A percentile compares a stretch with the other conserved stretches of the same genome.
Evolutionary conservation across 2,888 invertebrate species (phyloP).

Genomic region (Chalcis sispes): DNA sequence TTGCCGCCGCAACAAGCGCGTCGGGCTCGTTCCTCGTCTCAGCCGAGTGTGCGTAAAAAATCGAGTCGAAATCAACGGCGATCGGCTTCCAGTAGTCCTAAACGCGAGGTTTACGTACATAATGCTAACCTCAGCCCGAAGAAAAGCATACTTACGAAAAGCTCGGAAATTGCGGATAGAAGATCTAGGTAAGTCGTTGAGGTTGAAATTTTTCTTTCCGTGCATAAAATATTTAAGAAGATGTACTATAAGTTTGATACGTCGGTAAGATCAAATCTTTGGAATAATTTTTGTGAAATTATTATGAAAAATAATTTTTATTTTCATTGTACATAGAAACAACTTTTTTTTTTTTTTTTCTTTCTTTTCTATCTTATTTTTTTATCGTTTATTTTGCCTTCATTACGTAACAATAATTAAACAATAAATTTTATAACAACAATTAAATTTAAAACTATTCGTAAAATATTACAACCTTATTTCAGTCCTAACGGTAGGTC

Average conservation of each 20-base stretch:
- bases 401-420: no score
- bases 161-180: constrained; percentile 17
- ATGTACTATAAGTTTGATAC: no score
- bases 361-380: no score
- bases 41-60: constrained; percentile 44
- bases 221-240: not conserved
- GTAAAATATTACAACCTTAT: not conserved
- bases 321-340: no score
- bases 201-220: not conserved
- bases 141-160: constrained; percentile 69
- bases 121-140: constrained; percentile 71
- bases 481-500: not conserved
- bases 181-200: constrained; percentile 26
- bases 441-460: not conserved
- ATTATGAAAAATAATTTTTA: no score
- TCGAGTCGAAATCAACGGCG: constrained; percentile 61
- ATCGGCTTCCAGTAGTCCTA: constrained; percentile 67
- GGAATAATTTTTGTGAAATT: no score
- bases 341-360: no score
- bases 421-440: no score
- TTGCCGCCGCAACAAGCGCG: constrained; percentile 64
- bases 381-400: no score
- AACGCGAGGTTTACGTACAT: constrained; percentile 66
- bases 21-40: constrained; percentile 59
- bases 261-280: no score